Evolutionary conservation across 2,113 vertebrate species (phyloP).

Genomic region (Epinephelus cyanopodus): DNA sequence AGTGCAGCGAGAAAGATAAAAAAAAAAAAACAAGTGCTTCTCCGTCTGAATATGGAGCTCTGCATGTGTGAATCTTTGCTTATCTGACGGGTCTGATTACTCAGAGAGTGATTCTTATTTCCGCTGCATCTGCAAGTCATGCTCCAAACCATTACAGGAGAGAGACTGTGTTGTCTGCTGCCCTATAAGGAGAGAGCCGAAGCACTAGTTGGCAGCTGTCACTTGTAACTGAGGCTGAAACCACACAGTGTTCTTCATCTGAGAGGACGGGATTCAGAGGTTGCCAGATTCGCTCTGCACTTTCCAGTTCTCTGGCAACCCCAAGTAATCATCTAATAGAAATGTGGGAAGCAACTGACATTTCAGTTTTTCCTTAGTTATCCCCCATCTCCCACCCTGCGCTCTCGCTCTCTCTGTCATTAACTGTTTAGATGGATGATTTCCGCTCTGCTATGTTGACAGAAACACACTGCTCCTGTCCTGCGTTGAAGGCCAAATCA

Average conservation of each 20-base stretch:
- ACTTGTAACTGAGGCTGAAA: slow-evolving; percentile 66
- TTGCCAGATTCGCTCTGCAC: slow-evolving; percentile 67
- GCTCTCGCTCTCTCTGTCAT: slow-evolving; percentile 39
- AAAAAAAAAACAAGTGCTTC: not conserved
- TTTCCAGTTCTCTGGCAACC: slow-evolving; percentile 69
- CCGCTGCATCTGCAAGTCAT: slow-evolving; percentile 39
- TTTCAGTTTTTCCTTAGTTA: slow-evolving; percentile 73
- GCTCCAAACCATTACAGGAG: slow-evolving; percentile 40
- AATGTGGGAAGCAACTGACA: slow-evolving; percentile 72
- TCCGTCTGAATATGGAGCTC: not conserved
- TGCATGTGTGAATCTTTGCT: slow-evolving; percentile 24
- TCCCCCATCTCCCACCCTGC: slow-evolving; percentile 15
- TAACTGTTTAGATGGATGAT: slow-evolving; percentile 65
- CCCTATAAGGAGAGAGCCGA: slow-evolving; percentile 66
- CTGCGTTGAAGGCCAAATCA: slow-evolving; percentile 36
- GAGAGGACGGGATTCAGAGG: slow-evolving; percentile 47
- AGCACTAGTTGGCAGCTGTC: slow-evolving; percentile 65
- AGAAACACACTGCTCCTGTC: slow-evolving; percentile 37
- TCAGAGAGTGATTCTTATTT: slow-evolving; percentile 33
- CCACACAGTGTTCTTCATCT: slow-evolving; percentile 68
- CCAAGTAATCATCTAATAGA: slow-evolving; percentile 66
- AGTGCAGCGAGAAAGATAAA: not conserved
- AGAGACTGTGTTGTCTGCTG: slow-evolving; percentile 21
- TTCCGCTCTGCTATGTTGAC: slow-evolving; percentile 52
- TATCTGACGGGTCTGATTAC: slow-evolving; percentile 17